Evolutionary conservation across 1,140 invertebrate genomes (phyloP), one percentile per base, ranked within the genome.

Genomic region (Orius insidiosus): DNA sequence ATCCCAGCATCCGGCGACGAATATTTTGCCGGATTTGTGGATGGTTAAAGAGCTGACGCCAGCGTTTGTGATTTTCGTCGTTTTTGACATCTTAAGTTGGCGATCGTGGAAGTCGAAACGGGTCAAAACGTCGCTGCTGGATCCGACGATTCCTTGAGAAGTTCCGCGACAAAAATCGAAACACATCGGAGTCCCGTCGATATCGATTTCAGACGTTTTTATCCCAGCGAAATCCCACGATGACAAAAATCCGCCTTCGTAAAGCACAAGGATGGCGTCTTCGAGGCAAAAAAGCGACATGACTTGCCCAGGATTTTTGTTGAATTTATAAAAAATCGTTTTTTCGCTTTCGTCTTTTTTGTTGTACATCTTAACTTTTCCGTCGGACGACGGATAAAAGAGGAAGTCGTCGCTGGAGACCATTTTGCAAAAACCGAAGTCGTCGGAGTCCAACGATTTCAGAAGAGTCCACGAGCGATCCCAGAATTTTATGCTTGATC

Each of bases 1-100:
- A 58, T 88, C 84, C 77, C 78, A 85, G 14, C 81, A 76, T 31
- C 74, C 83, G 15, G 70, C 67, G 14, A 74, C 72, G 56, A 87
- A 75, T 5, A 88, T 73, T 60, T 79, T 84, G 8, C 73, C 67
- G 64, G 87, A 83, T 0, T 62, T 55, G 46, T 81, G 67, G 39
- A 83, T 71, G 49, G 68, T 66, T n/a, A 85, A 63, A 51, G 69
- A 68, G 56, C 75, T 77, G 19, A 76, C 75, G 35, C 85, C 85
- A 5, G 72, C 61, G 60, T 82, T 82, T 53, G 74, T 80, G 45
- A 80, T 61, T 47, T 52, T 45, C 47, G 58, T 19, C 3, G 40
- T 47, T 52, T 52, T 52, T 40, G 9, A 14, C 4, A 14, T 15
- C 15, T 5, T 15, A 8, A 31, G 24, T 30, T 43, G 3, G n/a